Conservation (phyloP, 1,140 invertebrate species). For the Hyles euphorbiae region DNA sequence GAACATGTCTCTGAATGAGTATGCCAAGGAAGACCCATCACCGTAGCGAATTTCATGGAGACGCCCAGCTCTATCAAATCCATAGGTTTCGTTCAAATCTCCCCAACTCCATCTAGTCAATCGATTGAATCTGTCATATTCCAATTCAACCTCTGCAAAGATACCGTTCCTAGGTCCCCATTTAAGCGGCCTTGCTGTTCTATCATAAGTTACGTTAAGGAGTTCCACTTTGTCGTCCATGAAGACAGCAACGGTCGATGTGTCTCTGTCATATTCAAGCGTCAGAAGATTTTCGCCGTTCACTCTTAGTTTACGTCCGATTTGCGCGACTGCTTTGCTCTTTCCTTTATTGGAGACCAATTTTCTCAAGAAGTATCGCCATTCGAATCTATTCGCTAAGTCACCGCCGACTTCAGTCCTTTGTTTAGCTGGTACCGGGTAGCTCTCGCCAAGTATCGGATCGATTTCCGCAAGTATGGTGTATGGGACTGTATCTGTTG, state of each 20-base stretch:
- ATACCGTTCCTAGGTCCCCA: slow-evolving; percentile 91
- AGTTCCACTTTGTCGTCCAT: slow-evolving; percentile 92
- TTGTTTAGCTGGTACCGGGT: slow-evolving; percentile 93
- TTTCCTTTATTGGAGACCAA: slow-evolving; percentile 80
- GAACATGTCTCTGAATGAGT: slow-evolving; percentile 92
- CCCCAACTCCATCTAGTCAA: slow-evolving; percentile 95
- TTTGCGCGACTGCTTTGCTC: slow-evolving; percentile 84
- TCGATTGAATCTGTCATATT: slow-evolving; percentile 94
- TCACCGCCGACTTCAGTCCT: slow-evolving; percentile 92
- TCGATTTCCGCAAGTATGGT: slow-evolving; percentile 89
- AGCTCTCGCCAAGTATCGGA: slow-evolving; percentile 89
- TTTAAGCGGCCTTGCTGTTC: slow-evolving; percentile 90
- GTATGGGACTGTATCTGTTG: slow-evolving; percentile 91
- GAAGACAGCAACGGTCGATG: slow-evolving; percentile 91
- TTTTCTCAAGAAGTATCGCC: slow-evolving; percentile 91
- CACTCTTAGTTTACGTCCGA: slow-evolving; percentile 88
- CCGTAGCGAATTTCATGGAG: slow-evolving; percentile 92
- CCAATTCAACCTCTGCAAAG: slow-evolving; percentile 91
- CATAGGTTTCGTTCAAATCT: slow-evolving; percentile 90
- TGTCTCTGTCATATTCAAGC: slow-evolving; percentile 93
- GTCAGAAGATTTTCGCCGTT: slow-evolving; percentile 95
- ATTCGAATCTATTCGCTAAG: slow-evolving; percentile 94
- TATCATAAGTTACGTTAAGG: slow-evolving; percentile 94
- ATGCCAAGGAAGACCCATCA: slow-evolving; percentile 89
- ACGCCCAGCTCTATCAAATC: slow-evolving; percentile 90